Conservation (phyloP, 1,140 invertebrate genomes). For the Brachionus angularis region DNA sequence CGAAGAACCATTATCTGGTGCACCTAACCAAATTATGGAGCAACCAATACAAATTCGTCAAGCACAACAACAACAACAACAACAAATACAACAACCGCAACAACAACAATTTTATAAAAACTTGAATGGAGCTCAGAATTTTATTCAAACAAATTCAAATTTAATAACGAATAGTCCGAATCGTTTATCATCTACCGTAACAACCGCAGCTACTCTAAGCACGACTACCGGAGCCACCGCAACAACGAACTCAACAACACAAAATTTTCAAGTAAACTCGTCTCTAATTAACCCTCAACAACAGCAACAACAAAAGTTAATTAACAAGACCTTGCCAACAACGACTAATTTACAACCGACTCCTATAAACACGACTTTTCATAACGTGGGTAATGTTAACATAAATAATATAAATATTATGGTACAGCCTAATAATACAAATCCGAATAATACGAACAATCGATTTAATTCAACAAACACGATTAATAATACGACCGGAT, state of each 20-base stretch:
- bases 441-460: not conserved
- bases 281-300: not conserved
- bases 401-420: conserved; percentile 43
- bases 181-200: not conserved
- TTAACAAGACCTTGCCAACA: not conserved
- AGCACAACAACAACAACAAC: not conserved
- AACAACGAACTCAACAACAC: not conserved
- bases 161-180: too few species aligned
- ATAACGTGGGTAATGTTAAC: conserved; percentile 40
- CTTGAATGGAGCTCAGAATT: too few species aligned
- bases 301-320: not conserved
- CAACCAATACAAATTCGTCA: not conserved
- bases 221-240: not conserved
- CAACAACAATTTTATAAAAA: too few species aligned
- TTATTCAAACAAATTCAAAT: too few species aligned
- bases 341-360: not conserved
- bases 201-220: not conserved
- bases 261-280: not conserved
- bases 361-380: conserved; percentile 30
- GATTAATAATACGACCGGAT: not conserved
- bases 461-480: not conserved
- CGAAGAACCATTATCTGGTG: not conserved
- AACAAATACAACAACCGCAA: not conserved
- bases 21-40: too few species aligned
- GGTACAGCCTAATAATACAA: conserved; percentile 28